These are phyloP conservation scores for Melieria crassipennis DNA, from an alignment of 2,888 invertebrate species.

Conservation along the genomic window DNA sequence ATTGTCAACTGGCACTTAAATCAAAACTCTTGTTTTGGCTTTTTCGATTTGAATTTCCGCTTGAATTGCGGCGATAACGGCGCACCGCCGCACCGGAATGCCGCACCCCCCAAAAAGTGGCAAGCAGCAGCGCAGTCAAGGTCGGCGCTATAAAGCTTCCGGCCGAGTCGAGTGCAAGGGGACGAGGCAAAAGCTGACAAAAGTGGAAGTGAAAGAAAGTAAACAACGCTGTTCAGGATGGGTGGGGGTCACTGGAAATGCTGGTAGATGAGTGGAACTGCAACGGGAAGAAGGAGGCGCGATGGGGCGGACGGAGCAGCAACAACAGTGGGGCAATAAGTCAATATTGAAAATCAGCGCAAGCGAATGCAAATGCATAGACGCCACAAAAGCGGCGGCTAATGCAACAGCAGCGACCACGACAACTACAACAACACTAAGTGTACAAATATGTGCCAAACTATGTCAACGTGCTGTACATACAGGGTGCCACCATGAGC, in stretches of 20 bases:
- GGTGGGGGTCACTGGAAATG: no score
- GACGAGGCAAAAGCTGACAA: slow-evolving; percentile 1
- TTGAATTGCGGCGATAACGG: slow-evolving; percentile 4
- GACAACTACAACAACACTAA: no score
- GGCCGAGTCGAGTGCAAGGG: slow-evolving; percentile 19
- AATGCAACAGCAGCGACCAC: no score
- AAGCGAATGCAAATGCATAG: slow-evolving; percentile 5
- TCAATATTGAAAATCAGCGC: slow-evolving; percentile 23
- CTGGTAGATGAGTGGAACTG: no score
- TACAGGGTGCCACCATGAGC: no score
- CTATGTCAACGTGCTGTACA: no score
- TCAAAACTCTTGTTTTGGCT: slow-evolving; percentile 32
- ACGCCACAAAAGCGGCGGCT: not conserved
- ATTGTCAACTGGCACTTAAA: slow-evolving; percentile 35
- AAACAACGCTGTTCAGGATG: no score
- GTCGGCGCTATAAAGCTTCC: slow-evolving; percentile 29
- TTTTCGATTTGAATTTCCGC: slow-evolving; percentile 37
- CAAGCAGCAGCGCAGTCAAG: slow-evolving; percentile 14
- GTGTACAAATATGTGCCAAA: no score
- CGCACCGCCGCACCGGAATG: not conserved
- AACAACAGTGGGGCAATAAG: slow-evolving; percentile 16
- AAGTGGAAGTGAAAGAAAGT: slow-evolving; percentile 18
- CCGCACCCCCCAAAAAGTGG: not conserved
- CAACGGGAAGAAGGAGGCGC: not conserved
- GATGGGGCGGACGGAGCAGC: not conserved